A percentile compares a stretch with the other conserved stretches of the same genome.
These are phyloP conservation scores for Stramonita haemastoma DNA, from an alignment of 2,888 invertebrate species.

Conservation along the genomic window DNA sequence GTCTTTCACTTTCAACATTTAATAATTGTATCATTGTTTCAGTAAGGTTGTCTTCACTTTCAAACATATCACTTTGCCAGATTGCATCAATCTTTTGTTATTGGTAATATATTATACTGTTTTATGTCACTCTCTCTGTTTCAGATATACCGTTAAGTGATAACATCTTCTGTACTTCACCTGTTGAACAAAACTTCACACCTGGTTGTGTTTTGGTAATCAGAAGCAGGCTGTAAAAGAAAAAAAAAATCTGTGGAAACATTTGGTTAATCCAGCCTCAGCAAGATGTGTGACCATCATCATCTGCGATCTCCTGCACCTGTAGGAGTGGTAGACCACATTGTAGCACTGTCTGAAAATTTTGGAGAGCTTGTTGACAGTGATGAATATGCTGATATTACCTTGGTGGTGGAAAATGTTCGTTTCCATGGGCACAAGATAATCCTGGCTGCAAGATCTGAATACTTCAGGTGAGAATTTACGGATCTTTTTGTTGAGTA, in stretches of 20 bases:
- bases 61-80: no score
- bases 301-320: constrained; percentile 76
- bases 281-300: constrained; percentile 75
- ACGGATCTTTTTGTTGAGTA: no score
- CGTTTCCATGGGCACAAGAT: constrained; percentile 86
- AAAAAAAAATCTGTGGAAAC: neutral
- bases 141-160: neutral
- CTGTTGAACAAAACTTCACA: neutral
- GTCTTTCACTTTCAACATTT: no score
- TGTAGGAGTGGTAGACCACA: constrained; percentile 84
- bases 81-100: no score
- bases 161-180: neutral
- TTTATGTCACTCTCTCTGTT: neutral
- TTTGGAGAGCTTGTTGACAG: constrained; percentile 91
- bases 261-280: neutral
- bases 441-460: constrained; percentile 95
- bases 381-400: constrained; percentile 93
- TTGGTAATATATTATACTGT: neutral
- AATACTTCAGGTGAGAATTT: constrained; percentile 92
- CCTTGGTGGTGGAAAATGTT: constrained; percentile 88
- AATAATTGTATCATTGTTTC: no score
- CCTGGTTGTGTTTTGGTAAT: neutral
- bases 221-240: neutral
- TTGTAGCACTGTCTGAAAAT: constrained; percentile 88
- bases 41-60: no score